phyloP scores from a whole-genome alignment of 2,113 vertebrate genomes.

The Gavia stellata region DNA sequence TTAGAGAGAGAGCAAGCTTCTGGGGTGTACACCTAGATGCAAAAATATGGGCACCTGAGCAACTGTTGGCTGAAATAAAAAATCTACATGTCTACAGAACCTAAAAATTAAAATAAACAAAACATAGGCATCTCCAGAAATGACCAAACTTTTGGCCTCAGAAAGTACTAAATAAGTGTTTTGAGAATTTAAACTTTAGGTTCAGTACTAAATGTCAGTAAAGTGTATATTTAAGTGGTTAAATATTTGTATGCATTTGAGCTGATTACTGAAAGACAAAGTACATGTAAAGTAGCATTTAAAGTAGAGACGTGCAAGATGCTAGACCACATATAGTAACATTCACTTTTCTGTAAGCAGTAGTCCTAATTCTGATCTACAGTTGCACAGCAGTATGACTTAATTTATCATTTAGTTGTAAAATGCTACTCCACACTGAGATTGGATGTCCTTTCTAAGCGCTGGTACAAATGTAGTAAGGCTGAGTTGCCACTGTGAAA shows the following conservation, averaged over 20 bases:
- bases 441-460: background rate
- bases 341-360: background rate
- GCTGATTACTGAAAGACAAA: background rate
- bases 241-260: background rate
- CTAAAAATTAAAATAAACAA: background rate
- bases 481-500: background rate
- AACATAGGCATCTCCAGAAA: background rate
- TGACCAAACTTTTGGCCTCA: background rate
- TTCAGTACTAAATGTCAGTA: background rate
- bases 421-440: background rate
- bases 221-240: background rate
- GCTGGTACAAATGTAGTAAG: background rate
- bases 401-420: background rate
- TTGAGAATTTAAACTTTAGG: background rate
- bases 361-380: background rate
- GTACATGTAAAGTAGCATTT: background rate
- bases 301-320: background rate
- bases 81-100: background rate
- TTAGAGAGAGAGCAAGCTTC: background rate
- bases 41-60: background rate
- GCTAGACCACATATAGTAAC: background rate
- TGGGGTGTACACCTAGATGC: background rate
- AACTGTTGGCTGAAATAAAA: background rate
- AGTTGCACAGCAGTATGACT: background rate
- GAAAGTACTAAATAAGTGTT: background rate